Base-by-base conservation (phyloP, 2,888 invertebrate species). In the Callyntrura sp. region DNA sequence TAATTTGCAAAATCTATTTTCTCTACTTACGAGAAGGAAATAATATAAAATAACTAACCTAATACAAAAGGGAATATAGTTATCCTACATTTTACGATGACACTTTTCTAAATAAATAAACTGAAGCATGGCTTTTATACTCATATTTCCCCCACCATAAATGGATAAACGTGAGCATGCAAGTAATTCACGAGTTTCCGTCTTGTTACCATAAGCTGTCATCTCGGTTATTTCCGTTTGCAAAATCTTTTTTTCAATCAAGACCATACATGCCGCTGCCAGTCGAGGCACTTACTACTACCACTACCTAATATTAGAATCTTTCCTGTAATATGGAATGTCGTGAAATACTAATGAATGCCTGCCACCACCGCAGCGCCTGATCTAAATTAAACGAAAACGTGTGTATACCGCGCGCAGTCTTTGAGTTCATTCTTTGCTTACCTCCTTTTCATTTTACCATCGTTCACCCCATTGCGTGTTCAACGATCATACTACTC, bases 41-140 rank as follows among this genome's bases (percentile, higher is more conserved):
- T 73, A 48, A 25, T n/a, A 25, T n/a, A 62, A 23, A 62, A 76
- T 35, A 51, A 51, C 76, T 76, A 76, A 76, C 76, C 76, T 76
- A 51, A 23, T 76, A 76, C 76, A 76, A 51, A 76, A 45, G 23
- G 48, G 48, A 76, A 76, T 35, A 35, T 35, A 2, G 6, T 73
- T 48, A 73, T 45, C 48, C 73, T 23, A 48, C n/a, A 51, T n/a
- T 76, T 76, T 76, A 76, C 51, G 76, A 76, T 73, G 76, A 55
- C 70, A 76, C 43, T 70, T 55, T 55, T 76, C 51, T 43, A 48
- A 73, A 76, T 51, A 76, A 68, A 68, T 68, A 68, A 68, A 43
- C 68, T 51, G 23, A 76, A 55, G 51, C 76, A 51, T 76, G 76
- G 76, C 73, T 73, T 45, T 23, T 48, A 17, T 43, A 35, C 14